Percentiles rank a stretch among this genome's conserved stretches.
phyloP scores from a whole-genome alignment of 1,140 invertebrate genomes.

The Hydropsyche tenuis region DNA sequence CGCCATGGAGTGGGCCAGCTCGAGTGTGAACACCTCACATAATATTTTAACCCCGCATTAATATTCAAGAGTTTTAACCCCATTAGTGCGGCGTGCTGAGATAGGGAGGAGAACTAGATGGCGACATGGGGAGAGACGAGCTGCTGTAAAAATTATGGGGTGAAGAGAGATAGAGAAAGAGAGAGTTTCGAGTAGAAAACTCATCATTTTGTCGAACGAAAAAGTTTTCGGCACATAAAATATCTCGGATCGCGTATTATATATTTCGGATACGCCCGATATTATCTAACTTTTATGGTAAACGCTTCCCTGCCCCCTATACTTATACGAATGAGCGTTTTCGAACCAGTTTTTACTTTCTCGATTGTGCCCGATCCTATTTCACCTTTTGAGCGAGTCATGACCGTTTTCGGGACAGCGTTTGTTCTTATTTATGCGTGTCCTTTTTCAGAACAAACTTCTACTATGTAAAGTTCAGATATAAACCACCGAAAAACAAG shows the following conservation, averaged over 20 bases:
- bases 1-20: conserved; percentile 31
- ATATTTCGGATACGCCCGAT: conserved; percentile 21
- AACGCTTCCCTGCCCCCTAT: not conserved
- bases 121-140: not conserved
- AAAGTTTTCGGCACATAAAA: conserved; percentile 5
- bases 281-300: conserved; percentile 14
- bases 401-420: too few relatives aligned
- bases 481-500: too few relatives aligned
- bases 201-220: conserved; percentile 18
- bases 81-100: conserved; percentile 36
- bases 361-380: too few relatives aligned
- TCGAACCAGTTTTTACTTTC: too few relatives aligned
- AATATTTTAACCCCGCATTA: conserved; percentile 50
- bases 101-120: not conserved
- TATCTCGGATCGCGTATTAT: conserved; percentile 1
- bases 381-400: too few relatives aligned
- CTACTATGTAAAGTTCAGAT: too few relatives aligned
- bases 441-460: too few relatives aligned
- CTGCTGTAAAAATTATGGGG: not conserved
- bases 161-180: not conserved
- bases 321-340: too few relatives aligned
- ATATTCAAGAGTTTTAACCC: conserved; percentile 50
- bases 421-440: too few relatives aligned
- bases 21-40: conserved; percentile 48
- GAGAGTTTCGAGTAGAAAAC: conserved; percentile 1